Percentiles rank a stretch among this genome's conserved stretches.
Evolutionary conservation across 2,113 vertebrate species (phyloP).

Genomic region (Eulemur macaco): DNA sequence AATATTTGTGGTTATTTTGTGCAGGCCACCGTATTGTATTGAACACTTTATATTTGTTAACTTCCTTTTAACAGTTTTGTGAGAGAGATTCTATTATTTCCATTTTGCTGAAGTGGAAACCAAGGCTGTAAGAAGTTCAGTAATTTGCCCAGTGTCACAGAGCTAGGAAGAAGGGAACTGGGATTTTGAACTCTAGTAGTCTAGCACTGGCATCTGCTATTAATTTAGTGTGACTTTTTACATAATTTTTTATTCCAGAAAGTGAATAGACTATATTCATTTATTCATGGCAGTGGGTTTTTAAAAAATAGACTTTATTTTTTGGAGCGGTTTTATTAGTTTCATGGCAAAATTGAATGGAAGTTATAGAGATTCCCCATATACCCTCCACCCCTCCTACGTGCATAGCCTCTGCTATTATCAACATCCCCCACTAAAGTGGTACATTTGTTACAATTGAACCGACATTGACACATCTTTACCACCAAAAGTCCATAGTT

Average conservation of each 20-base stretch:
- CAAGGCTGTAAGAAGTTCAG: neutral
- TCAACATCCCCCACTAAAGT: neutral
- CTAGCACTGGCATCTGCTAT: neutral
- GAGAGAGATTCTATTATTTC: slow-evolving; percentile 5
- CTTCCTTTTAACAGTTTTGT: neutral
- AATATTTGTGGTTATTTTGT: neutral
- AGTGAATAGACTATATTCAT: neutral
- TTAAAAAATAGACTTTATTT: neutral
- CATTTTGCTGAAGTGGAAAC: neutral
- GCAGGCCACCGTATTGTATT: neutral
- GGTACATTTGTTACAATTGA: neutral
- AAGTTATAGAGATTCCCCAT: neutral
- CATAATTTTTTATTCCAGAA: neutral
- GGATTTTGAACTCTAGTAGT: slow-evolving; percentile 15
- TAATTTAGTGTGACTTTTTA: slow-evolving; percentile 13
- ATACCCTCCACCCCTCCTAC: neutral
- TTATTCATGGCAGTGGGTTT: slow-evolving; percentile 8
- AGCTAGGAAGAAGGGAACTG: neutral
- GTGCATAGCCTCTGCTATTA: neutral
- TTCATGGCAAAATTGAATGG: neutral
- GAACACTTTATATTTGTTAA: slow-evolving; percentile 1
- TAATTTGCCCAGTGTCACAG: neutral
- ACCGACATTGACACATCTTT: neutral
- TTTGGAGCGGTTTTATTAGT: neutral
- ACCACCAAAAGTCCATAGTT: neutral